phyloP scores from a whole-genome alignment of 2,797 vertebrate genomes.

The Micromesistius poutassou region DNA sequence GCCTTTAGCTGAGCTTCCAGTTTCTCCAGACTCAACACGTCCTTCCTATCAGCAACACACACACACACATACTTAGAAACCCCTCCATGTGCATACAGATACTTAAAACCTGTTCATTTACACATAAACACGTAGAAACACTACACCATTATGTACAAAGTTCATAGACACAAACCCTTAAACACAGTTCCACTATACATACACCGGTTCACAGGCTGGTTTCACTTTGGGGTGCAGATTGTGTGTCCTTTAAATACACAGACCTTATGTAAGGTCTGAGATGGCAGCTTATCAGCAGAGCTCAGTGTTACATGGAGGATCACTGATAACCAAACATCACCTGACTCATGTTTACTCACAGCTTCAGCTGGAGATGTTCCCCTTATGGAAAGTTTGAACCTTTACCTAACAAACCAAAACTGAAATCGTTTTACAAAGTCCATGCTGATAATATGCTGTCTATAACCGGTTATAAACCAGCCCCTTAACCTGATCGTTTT shows the following conservation, averaged over 20 bases:
- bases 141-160: too few relatives aligned
- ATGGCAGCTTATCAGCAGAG: not conserved
- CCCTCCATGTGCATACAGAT: not conserved
- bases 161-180: too few relatives aligned
- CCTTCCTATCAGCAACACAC: slow-evolving; percentile 75
- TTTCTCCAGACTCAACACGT: slow-evolving; percentile 86
- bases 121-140: not conserved
- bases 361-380: not conserved
- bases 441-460: too few relatives aligned
- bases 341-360: not conserved
- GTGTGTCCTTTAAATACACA: not conserved
- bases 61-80: not conserved
- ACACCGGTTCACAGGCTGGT: not conserved
- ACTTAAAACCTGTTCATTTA: too few relatives aligned
- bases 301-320: not conserved
- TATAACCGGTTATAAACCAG: too few relatives aligned
- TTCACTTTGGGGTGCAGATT: not conserved
- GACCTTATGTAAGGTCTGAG: not conserved
- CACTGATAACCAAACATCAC: not conserved
- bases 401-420: not conserved
- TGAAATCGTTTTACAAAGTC: not conserved
- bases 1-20: slow-evolving; percentile 96
- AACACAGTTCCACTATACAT: too few relatives aligned
- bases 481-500: too few relatives aligned
- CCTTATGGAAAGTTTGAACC: not conserved